Conservation (phyloP, 2,797 vertebrate genomes). For the Acipenser ruthenus region DNA sequence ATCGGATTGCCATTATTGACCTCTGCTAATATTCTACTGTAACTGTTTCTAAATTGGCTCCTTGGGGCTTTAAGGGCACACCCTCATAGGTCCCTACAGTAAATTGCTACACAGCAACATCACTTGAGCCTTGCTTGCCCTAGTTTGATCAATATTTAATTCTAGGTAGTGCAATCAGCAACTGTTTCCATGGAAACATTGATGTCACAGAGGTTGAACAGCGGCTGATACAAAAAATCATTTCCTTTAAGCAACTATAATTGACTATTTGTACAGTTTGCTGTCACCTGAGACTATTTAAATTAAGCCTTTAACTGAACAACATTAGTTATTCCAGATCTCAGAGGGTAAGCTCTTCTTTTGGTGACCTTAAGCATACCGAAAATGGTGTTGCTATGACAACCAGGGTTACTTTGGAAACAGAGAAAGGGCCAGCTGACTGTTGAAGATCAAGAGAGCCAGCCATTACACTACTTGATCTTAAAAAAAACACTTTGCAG, state of each 20-base stretch:
- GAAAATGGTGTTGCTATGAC: constrained; percentile 78
- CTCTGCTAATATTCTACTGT: constrained; percentile 92
- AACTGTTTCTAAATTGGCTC: constrained; percentile 97
- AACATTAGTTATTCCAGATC: constrained; percentile 83
- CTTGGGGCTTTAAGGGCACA: constrained; percentile 89
- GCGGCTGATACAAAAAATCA: constrained; percentile 89
- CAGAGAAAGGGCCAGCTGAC: constrained; percentile 39
- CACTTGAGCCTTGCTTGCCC: constrained; percentile 78
- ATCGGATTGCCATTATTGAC: constrained; percentile 98
- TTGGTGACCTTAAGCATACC: constrained; percentile 80
- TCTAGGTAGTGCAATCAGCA: constrained; percentile 86
- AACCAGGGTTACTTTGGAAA: constrained; percentile 60
- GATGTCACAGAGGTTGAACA: constrained; percentile 92
- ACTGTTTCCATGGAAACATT: constrained; percentile 88
- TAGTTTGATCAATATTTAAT: constrained; percentile 98
- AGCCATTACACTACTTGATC: constrained; percentile 31
- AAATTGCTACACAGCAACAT: constrained; percentile 84
- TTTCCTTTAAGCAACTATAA: constrained; percentile 94
- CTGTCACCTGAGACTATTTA: constrained; percentile 91
- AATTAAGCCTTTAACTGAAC: constrained; percentile 76
- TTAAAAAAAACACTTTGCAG: constrained; percentile 44
- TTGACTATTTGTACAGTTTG: constrained; percentile 88
- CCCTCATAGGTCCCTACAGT: constrained; percentile 81
- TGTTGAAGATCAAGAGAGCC: constrained; percentile 28
- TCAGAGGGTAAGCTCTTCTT: constrained; percentile 66